Conservation (phyloP, 92 coral and sea anemone genomes). For the Umimayanthus kanabou region DNA sequence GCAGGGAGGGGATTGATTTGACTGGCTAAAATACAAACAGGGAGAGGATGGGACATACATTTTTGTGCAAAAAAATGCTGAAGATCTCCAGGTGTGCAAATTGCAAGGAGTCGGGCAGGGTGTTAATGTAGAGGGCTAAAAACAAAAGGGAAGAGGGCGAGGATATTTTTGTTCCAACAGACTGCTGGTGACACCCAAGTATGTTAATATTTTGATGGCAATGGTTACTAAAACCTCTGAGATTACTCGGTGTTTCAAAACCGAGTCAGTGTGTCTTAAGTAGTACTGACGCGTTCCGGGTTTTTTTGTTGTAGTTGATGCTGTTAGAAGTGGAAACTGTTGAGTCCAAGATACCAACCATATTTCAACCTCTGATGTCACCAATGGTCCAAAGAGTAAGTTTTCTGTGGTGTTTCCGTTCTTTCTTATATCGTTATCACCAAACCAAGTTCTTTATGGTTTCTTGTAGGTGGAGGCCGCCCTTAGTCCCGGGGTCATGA, state of each 20-base stretch:
- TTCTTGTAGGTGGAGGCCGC: conserved; percentile 78
- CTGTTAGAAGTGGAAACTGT: conserved; percentile 69
- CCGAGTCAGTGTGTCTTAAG: background rate
- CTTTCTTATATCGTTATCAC: background rate
- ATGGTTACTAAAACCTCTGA: too few relatives aligned
- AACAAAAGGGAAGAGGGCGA: too few relatives aligned
- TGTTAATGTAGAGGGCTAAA: too few relatives aligned
- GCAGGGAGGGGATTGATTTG: too few relatives aligned
- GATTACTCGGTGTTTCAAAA: background rate
- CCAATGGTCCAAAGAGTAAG: conserved; percentile 85
- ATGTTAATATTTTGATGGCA: background rate
- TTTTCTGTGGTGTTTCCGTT: background rate
- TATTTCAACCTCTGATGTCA: conserved; percentile 81
- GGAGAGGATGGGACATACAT: too few relatives aligned
- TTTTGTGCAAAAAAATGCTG: too few relatives aligned
- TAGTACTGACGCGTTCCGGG: background rate
- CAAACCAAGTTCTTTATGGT: background rate
- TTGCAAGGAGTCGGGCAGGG: too few relatives aligned
- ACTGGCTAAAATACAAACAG: background rate
- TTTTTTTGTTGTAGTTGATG: conserved; percentile 62
- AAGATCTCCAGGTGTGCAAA: too few relatives aligned
- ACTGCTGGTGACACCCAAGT: conserved; percentile 67
- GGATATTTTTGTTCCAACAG: conserved; percentile 28
- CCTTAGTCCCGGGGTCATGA: conserved; percentile 76
- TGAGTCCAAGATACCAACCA: conserved; percentile 74